Evolutionary conservation across 2,888 invertebrate genomes (phyloP), one percentile per base, ranked within the genome.

Genomic region (Drosophila flavopinicola): DNA sequence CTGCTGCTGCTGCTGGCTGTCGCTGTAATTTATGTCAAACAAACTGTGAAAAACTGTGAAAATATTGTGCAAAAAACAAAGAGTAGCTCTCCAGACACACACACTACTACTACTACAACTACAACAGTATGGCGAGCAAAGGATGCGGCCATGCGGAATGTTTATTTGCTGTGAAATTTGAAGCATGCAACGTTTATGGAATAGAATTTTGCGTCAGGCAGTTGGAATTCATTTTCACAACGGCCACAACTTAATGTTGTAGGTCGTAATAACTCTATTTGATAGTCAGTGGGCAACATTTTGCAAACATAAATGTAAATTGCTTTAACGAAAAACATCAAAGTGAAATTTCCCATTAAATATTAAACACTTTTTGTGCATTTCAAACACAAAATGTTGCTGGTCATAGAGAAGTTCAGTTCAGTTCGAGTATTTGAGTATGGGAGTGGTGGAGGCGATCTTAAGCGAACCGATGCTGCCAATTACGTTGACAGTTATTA

Each of bases 401-500:
- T n/a, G 7, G 30, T 20, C 9, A 13, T 42, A 35, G 10, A 17
- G 39, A 15, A 10, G n/a, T n/a, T n/a, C n/a, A n/a, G n/a, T n/a
- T n/a, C n/a, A 10, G 17, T 10, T 35, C n/a, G 11, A 24, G 27
- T 41, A 35, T 17, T 10, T 37, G 20, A 52, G n/a, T n/a, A n/a
- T n/a, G n/a, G n/a, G n/a, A n/a, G n/a, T n/a, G n/a, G n/a, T n/a
- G n/a, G n/a, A 60, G 42, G 25, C 33, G 38, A 49, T 60, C 51
- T 56, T 44, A 17, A 52, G 38, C 30, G 42, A 39, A 25, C 60
- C 48, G 52, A 48, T 48, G 39, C 44, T 77, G 71, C 41, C 59
- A 66, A 68, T 71, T 77, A 79, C 74, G 70, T 84, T 79, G 85
- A 86, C 78, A 75, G 77, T 78, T 69, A 84, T 84, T 72, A 68